These are phyloP conservation scores for Sebastes melanostomus DNA, from an alignment of 2,797 vertebrate genomes.

Conservation along the genomic window DNA sequence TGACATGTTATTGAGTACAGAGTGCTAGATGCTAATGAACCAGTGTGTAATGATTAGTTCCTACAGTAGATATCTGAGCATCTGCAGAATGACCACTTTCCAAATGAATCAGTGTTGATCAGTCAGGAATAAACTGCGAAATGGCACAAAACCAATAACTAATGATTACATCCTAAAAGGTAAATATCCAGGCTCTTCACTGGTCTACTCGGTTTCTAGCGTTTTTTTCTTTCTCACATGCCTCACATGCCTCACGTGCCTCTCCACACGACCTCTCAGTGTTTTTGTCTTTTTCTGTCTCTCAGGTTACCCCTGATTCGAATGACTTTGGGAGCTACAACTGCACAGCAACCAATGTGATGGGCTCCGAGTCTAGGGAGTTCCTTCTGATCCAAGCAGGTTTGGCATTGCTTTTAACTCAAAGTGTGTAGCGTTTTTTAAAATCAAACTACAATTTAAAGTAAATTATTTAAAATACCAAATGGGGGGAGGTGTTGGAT, in stretches of 20 bases:
- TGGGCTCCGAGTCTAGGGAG: constrained; percentile 94
- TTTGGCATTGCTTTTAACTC: constrained; percentile 57
- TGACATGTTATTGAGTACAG: neutral
- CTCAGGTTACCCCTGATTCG: constrained; percentile 85
- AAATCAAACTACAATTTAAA: neutral
- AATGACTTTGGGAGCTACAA: constrained; percentile 98
- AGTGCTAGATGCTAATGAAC: neutral
- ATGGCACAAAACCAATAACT: neutral
- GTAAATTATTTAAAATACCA: neutral
- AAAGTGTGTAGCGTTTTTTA: neutral
- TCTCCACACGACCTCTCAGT: fast-evolving
- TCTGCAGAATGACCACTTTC: neutral
- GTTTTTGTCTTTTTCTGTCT: constrained; percentile 19
- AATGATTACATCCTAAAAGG: neutral
- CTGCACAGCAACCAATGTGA: constrained; percentile 92
- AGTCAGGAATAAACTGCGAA: neutral
- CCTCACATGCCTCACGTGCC: too few relatives aligned
- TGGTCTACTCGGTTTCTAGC: neutral
- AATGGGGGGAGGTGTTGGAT: neutral
- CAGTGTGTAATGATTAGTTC: neutral
- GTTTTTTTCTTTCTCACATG: neutral
- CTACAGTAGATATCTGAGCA: neutral
- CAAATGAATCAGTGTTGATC: neutral
- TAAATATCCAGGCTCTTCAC: neutral
- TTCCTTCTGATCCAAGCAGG: constrained; percentile 97